Evolutionary conservation across 2,888 invertebrate genomes (phyloP), one percentile per base, ranked within the genome.

Genomic region (Dromius quadrimaculatus): DNA sequence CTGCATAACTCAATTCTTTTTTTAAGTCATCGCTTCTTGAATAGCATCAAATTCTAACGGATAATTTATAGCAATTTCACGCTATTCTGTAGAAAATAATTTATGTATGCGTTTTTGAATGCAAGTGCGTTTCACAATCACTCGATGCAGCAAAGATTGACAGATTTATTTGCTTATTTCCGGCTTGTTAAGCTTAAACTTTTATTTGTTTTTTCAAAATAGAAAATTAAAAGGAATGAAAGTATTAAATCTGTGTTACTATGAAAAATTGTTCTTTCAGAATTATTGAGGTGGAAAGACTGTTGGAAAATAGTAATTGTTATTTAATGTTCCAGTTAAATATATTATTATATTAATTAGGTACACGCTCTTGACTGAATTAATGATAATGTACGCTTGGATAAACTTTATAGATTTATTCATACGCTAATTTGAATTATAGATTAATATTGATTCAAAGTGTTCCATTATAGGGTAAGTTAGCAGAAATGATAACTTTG

Each of bases 221-320:
- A 22, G 20, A 11, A 47, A 28, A 54, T 54, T 54, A 54, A 54
- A 13, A 6, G 47, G 13, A 23, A 54, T 28, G 50, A 47, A 47
- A 47, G 47, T 47, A 47, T 22, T n/a, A n/a, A 36, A 36, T 36
- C 9, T 36, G n/a, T 11, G n/a, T n/a, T n/a, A n/a, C n/a, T n/a
- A n/a, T 20, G 50, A 28, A 28, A 41, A 28, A 54, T 54, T 28
- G 23, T 32, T 54, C 50, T 54, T 15, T 8, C 9, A 23, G 15
- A 54, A 6, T 23, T 23, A 54, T 23, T 54, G 50, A 54, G 28
- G 28, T 54, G 50, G 50, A 54, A 54, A 54, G 50, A 54, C 50
- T 54, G 50, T 11, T 54, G 28, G 28, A 54, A 13, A n/a, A n/a
- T n/a, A n/a, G n/a, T n/a, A n/a, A 54, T 13, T 54, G n/a, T 54